Conservation (phyloP, 2,113 vertebrate genomes). For the Pygoscelis antarcticus region DNA sequence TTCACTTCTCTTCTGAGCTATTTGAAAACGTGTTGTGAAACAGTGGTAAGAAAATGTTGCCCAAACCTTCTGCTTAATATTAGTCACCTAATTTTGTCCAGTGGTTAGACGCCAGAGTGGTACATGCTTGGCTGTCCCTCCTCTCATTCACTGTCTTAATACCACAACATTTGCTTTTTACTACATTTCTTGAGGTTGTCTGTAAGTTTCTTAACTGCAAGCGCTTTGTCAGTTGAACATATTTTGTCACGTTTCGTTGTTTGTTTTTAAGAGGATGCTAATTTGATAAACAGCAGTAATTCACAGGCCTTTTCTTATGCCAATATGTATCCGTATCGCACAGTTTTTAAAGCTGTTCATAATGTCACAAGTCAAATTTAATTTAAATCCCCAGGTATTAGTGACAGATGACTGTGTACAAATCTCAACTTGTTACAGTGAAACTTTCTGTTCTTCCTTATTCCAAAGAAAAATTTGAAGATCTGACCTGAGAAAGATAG, state of each 20-base stretch:
- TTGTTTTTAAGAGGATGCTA: neutral
- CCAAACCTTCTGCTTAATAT: neutral
- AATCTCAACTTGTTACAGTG: neutral
- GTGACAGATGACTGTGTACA: neutral
- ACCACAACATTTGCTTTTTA: neutral
- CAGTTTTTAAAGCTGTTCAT: neutral
- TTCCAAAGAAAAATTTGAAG: neutral
- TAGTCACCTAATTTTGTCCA: neutral
- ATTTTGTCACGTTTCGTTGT: neutral
- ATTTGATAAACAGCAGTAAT: neutral
- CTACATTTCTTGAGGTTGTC: neutral
- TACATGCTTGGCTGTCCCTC: neutral
- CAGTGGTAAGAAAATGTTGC: neutral
- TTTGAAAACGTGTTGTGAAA: neutral
- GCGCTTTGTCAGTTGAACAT: neutral
- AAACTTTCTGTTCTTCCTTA: neutral
- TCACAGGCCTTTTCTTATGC: neutral
- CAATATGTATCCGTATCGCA: fast-evolving
- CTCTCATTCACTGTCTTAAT: neutral
- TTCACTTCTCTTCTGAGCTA: neutral
- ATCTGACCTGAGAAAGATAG: neutral
- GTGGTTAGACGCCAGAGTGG: neutral
- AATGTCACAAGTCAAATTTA: neutral
- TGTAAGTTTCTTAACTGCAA: neutral
- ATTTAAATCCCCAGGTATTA: neutral